These are phyloP conservation scores for Elgonia sp. DNA, from an alignment of 2,888 invertebrate genomes.

Conservation along the genomic window DNA sequence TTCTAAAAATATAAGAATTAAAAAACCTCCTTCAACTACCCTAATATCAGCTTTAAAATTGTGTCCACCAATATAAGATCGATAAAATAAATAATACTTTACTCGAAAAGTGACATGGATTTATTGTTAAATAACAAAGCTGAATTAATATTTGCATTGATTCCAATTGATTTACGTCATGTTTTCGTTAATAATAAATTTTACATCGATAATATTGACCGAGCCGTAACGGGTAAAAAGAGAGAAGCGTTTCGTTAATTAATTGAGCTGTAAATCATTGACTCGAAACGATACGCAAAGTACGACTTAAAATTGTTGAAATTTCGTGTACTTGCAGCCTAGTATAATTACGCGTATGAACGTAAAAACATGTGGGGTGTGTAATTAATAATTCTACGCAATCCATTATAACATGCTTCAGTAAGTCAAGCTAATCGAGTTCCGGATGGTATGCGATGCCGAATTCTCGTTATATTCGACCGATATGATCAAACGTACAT, in stretches of 20 bases:
- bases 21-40: background rate
- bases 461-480: conserved; percentile 76
- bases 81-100: too few relatives aligned
- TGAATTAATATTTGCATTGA: conserved; percentile 29
- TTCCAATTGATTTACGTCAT: conserved; percentile 40
- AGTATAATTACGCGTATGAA: conserved; percentile 65
- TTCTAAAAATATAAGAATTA: too few relatives aligned
- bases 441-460: conserved; percentile 73
- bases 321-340: conserved; percentile 53
- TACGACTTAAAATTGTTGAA: conserved; percentile 70
- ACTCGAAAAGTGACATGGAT: too few relatives aligned
- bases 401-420: conserved; percentile 74
- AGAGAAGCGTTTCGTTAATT: conserved; percentile 48
- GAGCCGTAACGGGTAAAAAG: conserved; percentile 10
- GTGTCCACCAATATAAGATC: too few relatives aligned
- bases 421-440: conserved; percentile 76
- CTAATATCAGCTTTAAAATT: background rate
- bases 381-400: conserved; percentile 75
- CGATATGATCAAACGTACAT: conserved; percentile 76
- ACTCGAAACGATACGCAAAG: conserved; percentile 45
- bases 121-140: conserved; percentile 1
- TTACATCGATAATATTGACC: conserved; percentile 27
- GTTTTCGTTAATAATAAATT: conserved; percentile 44
- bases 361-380: conserved; percentile 72
- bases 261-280: conserved; percentile 54